These are phyloP conservation scores for Silvanus unidentatus DNA, from an alignment of 2,888 invertebrate species.

Conservation along the genomic window DNA sequence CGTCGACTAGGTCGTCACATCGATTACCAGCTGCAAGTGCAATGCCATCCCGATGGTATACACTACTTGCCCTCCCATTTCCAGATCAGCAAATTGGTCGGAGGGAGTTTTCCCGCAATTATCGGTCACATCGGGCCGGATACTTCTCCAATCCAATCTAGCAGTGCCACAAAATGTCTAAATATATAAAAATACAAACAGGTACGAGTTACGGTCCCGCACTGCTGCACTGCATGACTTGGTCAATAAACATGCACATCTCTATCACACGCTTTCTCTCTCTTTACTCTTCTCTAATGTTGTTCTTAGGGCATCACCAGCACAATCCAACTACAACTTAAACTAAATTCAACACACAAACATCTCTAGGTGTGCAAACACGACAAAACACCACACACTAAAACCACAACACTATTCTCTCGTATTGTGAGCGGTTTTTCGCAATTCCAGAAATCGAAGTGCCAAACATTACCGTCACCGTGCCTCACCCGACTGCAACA, in stretches of 20 bases:
- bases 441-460: conserved; percentile 68
- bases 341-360: neutral
- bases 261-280: conserved; percentile 8
- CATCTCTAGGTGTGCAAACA: too few species aligned
- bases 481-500: conserved; percentile 85
- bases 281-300: neutral
- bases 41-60: conserved; percentile 82
- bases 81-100: conserved; percentile 89
- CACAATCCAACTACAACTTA: neutral
- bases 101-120: conserved; percentile 72
- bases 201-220: conserved; percentile 27
- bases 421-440: too few species aligned
- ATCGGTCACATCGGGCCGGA: conserved; percentile 71
- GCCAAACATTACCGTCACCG: conserved; percentile 85
- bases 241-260: neutral
- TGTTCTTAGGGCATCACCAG: conserved; percentile 1
- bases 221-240: conserved; percentile 32
- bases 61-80: conserved; percentile 84
- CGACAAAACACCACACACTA: too few species aligned
- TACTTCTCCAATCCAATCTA: conserved; percentile 83
- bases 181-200: conserved; percentile 10
- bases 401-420: too few species aligned
- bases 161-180: conserved; percentile 36
- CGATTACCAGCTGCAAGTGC: conserved; percentile 50
- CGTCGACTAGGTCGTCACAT: conserved; percentile 47